phyloP scores from a whole-genome alignment of 2,113 vertebrate genomes.

The Litocranius walleri region DNA sequence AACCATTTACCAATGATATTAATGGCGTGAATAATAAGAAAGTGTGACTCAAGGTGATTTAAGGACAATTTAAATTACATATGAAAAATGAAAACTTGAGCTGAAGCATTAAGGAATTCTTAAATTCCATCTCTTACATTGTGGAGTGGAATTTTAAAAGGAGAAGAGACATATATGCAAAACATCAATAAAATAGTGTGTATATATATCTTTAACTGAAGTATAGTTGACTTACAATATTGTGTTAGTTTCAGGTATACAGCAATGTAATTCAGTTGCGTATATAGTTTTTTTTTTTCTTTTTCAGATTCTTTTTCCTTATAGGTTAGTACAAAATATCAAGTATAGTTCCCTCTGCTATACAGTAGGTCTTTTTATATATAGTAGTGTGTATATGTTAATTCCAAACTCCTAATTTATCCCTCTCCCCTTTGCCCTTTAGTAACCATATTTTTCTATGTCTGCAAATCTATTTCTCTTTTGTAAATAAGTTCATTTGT shows the following conservation, averaged over 20 bases:
- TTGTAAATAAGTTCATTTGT: background rate
- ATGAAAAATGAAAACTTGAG: constrained; percentile 16
- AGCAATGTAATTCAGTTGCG: background rate
- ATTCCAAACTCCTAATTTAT: background rate
- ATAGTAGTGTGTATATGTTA: background rate
- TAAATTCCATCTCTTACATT: background rate
- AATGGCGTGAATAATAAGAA: constrained; percentile 22
- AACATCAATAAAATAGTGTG: background rate
- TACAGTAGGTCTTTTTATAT: background rate
- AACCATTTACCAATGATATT: constrained; percentile 17
- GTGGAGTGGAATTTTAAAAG: background rate
- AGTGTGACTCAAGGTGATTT: background rate
- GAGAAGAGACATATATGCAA: background rate
- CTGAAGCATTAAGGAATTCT: constrained; percentile 12
- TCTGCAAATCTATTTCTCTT: background rate
- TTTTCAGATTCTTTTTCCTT: background rate
- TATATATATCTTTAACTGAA: background rate
- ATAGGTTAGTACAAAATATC: background rate
- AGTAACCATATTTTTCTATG: background rate
- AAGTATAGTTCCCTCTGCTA: background rate
- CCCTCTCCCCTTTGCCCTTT: background rate
- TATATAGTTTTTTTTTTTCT: background rate
- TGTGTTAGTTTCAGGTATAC: background rate
- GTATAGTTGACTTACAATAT: background rate
- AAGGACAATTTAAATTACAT: constrained; percentile 51